Evolutionary conservation across 1,140 invertebrate species (phyloP), one percentile per base, ranked within the genome.

Genomic region (Harlomillsia oculata): DNA sequence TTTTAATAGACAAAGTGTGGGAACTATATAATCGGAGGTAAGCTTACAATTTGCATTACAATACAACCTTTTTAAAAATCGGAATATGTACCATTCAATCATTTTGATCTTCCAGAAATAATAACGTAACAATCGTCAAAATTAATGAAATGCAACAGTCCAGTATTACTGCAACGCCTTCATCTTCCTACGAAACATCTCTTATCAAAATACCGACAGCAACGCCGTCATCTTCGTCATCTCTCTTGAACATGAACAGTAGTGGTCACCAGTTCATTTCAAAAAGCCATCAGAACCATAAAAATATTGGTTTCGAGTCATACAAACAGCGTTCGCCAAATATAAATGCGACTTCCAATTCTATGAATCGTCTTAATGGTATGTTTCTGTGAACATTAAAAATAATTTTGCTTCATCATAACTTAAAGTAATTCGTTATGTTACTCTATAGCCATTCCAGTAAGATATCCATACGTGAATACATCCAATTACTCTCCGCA

Each of bases 1-100:
- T 58, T 37, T 58, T 58, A 25, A 58, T 58, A 21, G 56, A 58
- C 23, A 62, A 61, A 21, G 28, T 48, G 11, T 48, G 45, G 45
- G 45, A 48, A 16, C 29, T 48, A 21, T 30, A 30, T 32, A 48
- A 30, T 34, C n/a, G 45, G 36, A 48, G 45, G 45, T 48, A 32
- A 20, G 14, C 21, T n/a, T 41, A 25, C 14, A n/a, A 25, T 14
- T 34, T 13, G 5, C n/a, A 44, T 25, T 8, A 6, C n/a, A 25
- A 44, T 43, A 28, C 41, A n/a, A n/a, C n/a, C n/a, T n/a, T n/a
- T n/a, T n/a, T n/a, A n/a, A n/a, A n/a, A n/a, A 1, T 43, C 20
- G 5, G 26, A 20, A 4, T 21, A 9, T 43, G 13, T 43, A 43
- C 9, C 40, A 20, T 43, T 21, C 13, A 29, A 28, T 5, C 8